Conservation (phyloP, 2,113 vertebrate genomes). For the Crotalus helleri region DNA sequence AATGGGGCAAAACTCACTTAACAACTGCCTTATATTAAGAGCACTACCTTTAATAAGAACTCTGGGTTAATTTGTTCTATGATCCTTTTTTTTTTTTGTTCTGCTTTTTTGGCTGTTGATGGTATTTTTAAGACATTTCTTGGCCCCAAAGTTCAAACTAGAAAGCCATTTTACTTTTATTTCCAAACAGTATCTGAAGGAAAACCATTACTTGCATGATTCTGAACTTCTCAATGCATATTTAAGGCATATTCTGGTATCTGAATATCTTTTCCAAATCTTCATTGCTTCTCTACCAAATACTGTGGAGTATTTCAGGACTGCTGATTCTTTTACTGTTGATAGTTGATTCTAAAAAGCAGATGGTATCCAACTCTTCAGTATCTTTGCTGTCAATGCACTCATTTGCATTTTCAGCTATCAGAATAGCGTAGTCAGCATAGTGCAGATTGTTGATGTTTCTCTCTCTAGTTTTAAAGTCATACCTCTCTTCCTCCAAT, state of each 20-base stretch:
- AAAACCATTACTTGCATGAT: neutral
- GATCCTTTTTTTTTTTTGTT: neutral
- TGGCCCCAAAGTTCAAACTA: neutral
- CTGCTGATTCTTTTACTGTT: neutral
- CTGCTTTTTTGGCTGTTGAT: neutral
- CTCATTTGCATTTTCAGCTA: neutral
- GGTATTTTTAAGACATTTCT: neutral
- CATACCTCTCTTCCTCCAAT: neutral
- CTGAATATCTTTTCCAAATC: neutral
- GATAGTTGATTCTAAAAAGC: neutral
- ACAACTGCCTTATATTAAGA: too few relatives aligned
- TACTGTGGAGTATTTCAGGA: neutral
- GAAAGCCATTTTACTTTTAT: neutral
- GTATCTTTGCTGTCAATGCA: neutral
- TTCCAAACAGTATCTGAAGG: neutral
- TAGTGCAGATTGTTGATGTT: neutral
- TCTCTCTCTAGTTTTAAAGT: neutral
- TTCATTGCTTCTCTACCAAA: neutral
- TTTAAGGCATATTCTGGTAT: neutral
- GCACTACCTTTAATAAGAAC: neutral
- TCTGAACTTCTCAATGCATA: neutral
- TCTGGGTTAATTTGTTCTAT: neutral
- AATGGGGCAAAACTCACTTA: too few relatives aligned
- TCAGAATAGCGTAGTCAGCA: neutral
- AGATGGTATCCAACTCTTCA: neutral